Conservation (phyloP, 1,140 invertebrate genomes). For the Nebria ingens region DNA sequence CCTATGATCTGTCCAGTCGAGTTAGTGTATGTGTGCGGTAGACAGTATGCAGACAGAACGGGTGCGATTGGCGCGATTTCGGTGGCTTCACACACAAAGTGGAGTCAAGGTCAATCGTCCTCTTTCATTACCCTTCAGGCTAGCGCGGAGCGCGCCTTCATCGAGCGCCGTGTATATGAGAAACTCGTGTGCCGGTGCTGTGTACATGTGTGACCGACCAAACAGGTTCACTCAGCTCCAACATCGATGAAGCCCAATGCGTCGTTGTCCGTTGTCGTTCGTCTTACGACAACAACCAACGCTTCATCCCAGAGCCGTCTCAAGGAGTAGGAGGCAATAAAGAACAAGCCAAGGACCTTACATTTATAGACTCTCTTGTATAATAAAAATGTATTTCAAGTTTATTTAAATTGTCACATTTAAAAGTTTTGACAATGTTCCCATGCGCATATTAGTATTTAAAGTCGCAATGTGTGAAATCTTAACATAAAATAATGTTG, state of each 20-base stretch:
- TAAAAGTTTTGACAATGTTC: too few species aligned
- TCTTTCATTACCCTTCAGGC: not conserved
- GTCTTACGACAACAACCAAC: slow-evolving; percentile 1
- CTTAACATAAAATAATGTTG: too few species aligned
- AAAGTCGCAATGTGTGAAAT: too few species aligned
- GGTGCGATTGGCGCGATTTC: not conserved
- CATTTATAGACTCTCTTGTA: too few species aligned
- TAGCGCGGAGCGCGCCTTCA: too few species aligned
- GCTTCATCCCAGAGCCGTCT: not conserved
- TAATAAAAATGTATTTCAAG: too few species aligned
- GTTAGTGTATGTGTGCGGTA: not conserved
- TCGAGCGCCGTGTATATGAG: too few species aligned
- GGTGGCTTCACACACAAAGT: slow-evolving; percentile 3
- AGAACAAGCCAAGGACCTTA: not conserved
- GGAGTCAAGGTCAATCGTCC: not conserved
- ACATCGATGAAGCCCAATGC: not conserved
- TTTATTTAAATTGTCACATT: too few species aligned
- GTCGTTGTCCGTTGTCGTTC: too few species aligned
- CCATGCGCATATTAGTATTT: too few species aligned
- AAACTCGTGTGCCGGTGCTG: too few species aligned
- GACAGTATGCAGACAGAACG: slow-evolving; percentile 2
- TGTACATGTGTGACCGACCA: not conserved
- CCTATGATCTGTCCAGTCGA: not conserved
- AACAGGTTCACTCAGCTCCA: not conserved
- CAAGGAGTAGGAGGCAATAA: not conserved